phyloP scores from a whole-genome alignment of 2,797 vertebrate species.

The Iguana delicatissima region DNA sequence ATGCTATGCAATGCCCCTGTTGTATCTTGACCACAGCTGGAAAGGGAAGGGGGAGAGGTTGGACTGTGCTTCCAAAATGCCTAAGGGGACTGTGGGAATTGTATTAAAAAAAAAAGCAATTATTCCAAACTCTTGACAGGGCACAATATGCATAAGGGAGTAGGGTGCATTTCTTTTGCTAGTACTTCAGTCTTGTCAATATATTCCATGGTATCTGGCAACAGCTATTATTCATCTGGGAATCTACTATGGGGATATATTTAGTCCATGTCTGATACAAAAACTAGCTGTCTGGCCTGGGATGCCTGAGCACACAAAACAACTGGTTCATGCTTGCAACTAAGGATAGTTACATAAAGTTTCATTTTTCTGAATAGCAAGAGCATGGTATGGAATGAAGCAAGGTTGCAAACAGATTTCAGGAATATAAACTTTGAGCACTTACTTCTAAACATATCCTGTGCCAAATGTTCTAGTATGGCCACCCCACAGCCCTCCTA shows the following conservation, averaged over 20 bases:
- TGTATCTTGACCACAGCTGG: too few relatives aligned
- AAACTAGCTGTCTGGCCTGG: neutral
- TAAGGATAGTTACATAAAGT: slow-evolving; percentile 16
- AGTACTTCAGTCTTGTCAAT: neutral
- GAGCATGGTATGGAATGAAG: slow-evolving; percentile 18
- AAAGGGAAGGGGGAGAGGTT: too few relatives aligned
- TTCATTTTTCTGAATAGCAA: slow-evolving; percentile 21
- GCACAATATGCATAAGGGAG: neutral
- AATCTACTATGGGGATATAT: neutral
- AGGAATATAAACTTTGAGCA: slow-evolving; percentile 41
- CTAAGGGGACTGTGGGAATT: neutral
- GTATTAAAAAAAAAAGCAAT: neutral
- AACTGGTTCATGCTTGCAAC: neutral
- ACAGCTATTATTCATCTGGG: neutral
- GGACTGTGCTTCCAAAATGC: too few relatives aligned
- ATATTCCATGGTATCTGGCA: neutral
- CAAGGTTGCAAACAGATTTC: slow-evolving; percentile 37
- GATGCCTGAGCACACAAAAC: neutral
- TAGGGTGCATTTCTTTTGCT: neutral
- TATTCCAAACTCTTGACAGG: neutral
- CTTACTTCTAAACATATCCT: slow-evolving; percentile 45
- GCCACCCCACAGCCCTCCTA: slow-evolving; percentile 34
- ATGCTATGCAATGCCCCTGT: too few relatives aligned
- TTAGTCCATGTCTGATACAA: neutral
- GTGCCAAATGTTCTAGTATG: slow-evolving; percentile 43